Evolutionary conservation across 2,113 vertebrate genomes (phyloP).

Genomic region (Microcebus ravelobensis): DNA sequence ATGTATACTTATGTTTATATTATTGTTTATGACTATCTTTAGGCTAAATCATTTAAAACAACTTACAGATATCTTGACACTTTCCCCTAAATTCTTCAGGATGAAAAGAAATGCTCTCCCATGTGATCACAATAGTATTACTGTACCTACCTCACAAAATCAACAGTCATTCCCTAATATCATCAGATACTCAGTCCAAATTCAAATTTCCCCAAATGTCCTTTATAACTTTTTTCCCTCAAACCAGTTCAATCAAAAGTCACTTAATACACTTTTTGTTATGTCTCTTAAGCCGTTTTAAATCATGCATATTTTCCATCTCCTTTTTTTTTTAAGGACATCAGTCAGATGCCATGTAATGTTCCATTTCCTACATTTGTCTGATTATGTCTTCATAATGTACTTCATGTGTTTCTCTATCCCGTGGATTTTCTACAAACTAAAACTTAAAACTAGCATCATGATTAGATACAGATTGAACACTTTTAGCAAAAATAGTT

Average conservation of each 20-base stretch:
- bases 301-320: background rate
- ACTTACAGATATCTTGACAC: background rate
- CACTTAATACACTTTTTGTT: background rate
- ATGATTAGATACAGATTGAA: background rate
- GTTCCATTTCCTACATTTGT: background rate
- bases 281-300: background rate
- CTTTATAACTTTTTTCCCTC: background rate
- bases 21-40: background rate
- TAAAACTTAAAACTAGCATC: background rate
- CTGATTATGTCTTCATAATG: background rate
- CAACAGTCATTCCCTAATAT: background rate
- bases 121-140: background rate
- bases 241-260: background rate
- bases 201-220: background rate
- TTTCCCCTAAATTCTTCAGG: background rate
- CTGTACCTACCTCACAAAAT: background rate
- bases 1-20: background rate
- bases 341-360: background rate
- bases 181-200: background rate
- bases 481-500: background rate
- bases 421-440: background rate
- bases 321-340: background rate
- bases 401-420: background rate
- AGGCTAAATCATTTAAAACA: background rate
- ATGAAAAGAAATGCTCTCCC: background rate